Base-by-base conservation (phyloP, 2,888 invertebrate genomes). In the Coecobrya sp. region DNA sequence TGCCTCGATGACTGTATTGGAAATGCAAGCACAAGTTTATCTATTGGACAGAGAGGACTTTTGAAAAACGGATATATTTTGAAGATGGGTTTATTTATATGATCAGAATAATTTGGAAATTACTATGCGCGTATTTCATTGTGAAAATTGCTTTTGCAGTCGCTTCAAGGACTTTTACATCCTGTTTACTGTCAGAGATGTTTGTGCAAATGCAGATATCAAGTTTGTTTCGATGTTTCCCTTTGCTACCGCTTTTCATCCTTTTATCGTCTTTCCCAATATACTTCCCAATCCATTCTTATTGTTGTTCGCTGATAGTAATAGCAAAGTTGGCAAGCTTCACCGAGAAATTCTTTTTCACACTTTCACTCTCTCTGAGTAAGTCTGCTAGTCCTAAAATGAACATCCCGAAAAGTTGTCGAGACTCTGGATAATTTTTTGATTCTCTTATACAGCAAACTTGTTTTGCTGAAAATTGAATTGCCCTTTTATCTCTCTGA, bases 381-480 rank as follows among this genome's bases (percentile, higher is more conserved):
- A 4, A 7, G 5, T 42, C 42, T 42, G 4, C 42, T 42, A 4
- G 8, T 13, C 11, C 13, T 27, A 10, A 36, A 68, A 68, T 27
- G 25, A 68, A 27, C 36, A 5, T 7, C n/a, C n/a, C 36, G 45
- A 76, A 49, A 70, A 70, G 36, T 49, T 81, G 68, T 86, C 68
- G 45, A 68, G 13, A 49, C 68, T 45, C 68, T 25, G 27, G 68
- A 68, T 65, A 42, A 68, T 86, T 22, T 86, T 68, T 22, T 19
- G 68, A 68, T 86, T 86, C 85, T 52, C 36, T 45, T 11, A 36
- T 7, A 36, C 19, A 13, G 19, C 27, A 76, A 86, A 79, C 30
- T 4, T 4, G 7, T 4, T 7, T 87, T 87, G 76, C 49, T 45
- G 87, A 76, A 73, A 86, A 87, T 87, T 87, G 87, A 87, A 87